A percentile compares a stretch with the other conserved stretches of the same genome.
These are phyloP conservation scores for Gopherus evgoodei DNA, from an alignment of 2,113 vertebrate genomes.

Conservation along the genomic window DNA sequence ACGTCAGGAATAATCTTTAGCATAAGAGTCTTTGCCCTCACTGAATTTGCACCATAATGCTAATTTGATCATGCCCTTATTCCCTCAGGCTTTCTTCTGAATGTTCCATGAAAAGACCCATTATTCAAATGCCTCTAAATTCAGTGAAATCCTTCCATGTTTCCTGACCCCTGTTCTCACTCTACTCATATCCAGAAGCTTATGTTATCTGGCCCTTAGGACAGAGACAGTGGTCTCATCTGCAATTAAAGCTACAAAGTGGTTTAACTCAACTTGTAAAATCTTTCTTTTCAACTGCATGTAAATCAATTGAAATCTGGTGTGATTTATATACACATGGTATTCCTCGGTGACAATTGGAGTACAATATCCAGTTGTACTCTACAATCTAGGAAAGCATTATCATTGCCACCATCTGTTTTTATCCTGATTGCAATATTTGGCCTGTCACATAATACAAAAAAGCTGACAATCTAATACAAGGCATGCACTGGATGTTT, in stretches of 20 bases:
- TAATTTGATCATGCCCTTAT: neutral
- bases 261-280: neutral
- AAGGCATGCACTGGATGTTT: constrained; percentile 22
- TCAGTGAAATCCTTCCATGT: neutral
- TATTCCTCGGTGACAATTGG: neutral
- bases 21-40: neutral
- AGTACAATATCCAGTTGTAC: constrained; percentile 9
- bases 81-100: neutral
- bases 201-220: neutral
- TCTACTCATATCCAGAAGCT: neutral
- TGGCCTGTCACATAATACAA: neutral
- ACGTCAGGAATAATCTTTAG: neutral
- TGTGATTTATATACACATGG: fast-evolving
- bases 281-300: neutral
- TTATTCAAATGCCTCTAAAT: neutral
- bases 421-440: neutral
- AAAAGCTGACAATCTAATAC: constrained; percentile 12
- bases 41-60: neutral
- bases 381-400: neutral
- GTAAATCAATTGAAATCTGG: neutral
- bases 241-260: neutral
- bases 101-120: neutral
- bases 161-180: neutral
- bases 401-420: neutral
- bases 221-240: neutral